phyloP scores from a whole-genome alignment of 2,797 vertebrate genomes.

The Spatula clypeata region DNA sequence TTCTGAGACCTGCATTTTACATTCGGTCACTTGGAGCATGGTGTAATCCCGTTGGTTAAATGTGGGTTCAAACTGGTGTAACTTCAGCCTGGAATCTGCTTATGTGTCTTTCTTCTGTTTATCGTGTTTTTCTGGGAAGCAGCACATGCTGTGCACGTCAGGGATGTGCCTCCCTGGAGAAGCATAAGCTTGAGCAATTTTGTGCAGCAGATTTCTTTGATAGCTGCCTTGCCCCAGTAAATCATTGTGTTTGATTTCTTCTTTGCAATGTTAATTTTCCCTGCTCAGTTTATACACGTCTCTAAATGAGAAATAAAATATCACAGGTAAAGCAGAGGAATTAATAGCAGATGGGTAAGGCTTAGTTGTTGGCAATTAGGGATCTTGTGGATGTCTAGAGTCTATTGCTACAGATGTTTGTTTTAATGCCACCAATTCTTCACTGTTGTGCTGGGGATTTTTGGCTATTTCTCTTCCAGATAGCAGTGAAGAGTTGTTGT shows the following conservation, averaged over 20 bases:
- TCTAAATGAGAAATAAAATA: not conserved
- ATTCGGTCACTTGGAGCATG: not conserved
- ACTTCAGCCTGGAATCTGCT: not conserved
- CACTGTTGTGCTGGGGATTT: not conserved
- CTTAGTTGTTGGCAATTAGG: not conserved
- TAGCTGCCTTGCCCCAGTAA: not conserved
- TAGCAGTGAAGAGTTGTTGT: not conserved
- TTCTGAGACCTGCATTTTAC: not conserved
- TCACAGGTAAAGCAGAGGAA: not conserved
- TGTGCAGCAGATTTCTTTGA: not conserved
- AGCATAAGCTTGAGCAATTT: not conserved
- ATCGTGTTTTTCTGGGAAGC: not conserved
- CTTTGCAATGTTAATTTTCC: not conserved
- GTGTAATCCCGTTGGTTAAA: not conserved
- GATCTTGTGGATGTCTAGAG: not conserved
- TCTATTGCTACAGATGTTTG: not conserved
- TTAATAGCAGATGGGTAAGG: not conserved
- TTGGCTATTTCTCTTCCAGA: constrained; percentile 14
- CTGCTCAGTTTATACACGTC: not conserved
- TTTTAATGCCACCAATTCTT: constrained; percentile 8
- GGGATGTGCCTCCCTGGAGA: not conserved
- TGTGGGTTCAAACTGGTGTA: not conserved
- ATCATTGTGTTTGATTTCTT: not conserved
- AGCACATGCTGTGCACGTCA: rapidly evolving
- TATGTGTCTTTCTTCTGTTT: not conserved